Evolutionary conservation across 1,140 invertebrate genomes (phyloP).

Genomic region (Drosophila leontia): DNA sequence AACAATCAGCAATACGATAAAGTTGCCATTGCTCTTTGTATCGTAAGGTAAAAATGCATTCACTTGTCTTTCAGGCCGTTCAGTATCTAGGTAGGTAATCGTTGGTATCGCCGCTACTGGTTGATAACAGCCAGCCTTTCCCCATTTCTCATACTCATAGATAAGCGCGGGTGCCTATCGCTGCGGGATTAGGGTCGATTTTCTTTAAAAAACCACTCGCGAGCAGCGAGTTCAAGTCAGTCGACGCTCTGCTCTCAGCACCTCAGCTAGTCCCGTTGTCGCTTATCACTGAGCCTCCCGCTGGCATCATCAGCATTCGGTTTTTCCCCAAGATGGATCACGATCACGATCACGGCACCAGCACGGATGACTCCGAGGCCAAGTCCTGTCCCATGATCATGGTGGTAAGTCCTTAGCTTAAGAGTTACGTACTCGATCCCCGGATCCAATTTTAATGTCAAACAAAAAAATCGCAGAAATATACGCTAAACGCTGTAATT

Average conservation of each 20-base stretch:
- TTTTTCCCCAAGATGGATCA: conserved; percentile 53
- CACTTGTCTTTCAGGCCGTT: neutral
- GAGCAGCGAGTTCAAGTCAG: conserved; percentile 46
- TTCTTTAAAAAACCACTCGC: conserved; percentile 76
- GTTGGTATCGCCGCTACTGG: conserved; percentile 46
- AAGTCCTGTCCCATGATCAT: conserved; percentile 74
- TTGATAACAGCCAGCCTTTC: conserved; percentile 65
- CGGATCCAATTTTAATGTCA: neutral
- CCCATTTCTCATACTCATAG: conserved; percentile 69
- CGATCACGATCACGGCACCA: conserved; percentile 43
- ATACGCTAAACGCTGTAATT: conserved; percentile 24
- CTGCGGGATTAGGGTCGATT: conserved; percentile 67
- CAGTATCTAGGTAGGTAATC: conserved; percentile 11
- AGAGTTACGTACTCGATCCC: conserved; percentile 6
- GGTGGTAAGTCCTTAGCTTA: conserved; percentile 61
- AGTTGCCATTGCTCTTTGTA: neutral
- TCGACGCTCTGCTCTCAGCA: conserved; percentile 63
- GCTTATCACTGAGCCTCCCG: conserved; percentile 39
- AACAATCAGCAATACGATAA: neutral
- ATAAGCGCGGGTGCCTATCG: conserved; percentile 59
- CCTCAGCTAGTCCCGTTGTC: conserved; percentile 54
- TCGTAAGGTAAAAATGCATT: conserved; percentile 5
- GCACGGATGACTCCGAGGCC: conserved; percentile 9
- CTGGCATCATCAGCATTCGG: conserved; percentile 83
- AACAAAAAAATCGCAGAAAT: conserved; percentile 1